Base-by-base conservation (phyloP, 2,888 invertebrate species). In the Rhagonycha fulva region DNA sequence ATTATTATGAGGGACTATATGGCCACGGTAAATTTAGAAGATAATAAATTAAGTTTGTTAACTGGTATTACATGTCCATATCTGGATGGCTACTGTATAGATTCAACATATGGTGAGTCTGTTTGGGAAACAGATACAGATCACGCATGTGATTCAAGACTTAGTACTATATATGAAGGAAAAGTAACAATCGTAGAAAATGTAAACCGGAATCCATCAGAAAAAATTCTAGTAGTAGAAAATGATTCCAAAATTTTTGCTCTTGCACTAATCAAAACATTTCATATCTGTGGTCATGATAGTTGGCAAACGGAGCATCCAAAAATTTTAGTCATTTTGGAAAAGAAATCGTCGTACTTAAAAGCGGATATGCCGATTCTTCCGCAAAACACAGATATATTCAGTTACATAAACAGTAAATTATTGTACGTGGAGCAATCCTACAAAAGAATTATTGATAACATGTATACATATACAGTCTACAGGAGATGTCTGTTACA, bases 401-500 rank as follows among this genome's bases (percentile, higher is more conserved):
- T 81, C 9, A 28, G 75, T 0, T 83, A 83, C 61, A 76, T 82
- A 1, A 83, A 82, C 24, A 75, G 79, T 0, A 84, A 84, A 78
- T 82, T 84, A 9, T 70, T 84, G 4, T 84, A 83, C 66, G 74
- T 80, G 0, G 83, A 84, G 72, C 80, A 81, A 70, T 79, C 83
- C 7, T 78, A 82, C 2, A 76, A 81, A 19, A 66, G 70, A 5
- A 74, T 79, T 12, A 14, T 84, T 0, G 62, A 79, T 9, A 9
- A 30, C 7, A 24, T 83, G 0, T 83, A 84, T 47, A 12, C 70
- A 2, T 80, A 84, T n/a, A 77, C 83, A 0, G 12, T 83, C 3
- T 62, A 76, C 9, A 78, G 83, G 14, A 72, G 78, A 24, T 85
- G 85, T 62, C 62, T 81, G 11, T 1, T 83, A 2, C 81, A 83